Percentiles rank a stretch among this genome's conserved stretches.
These are phyloP conservation scores for Drosophila nigricruria DNA, from an alignment of 2,888 invertebrate species.

Conservation along the genomic window DNA sequence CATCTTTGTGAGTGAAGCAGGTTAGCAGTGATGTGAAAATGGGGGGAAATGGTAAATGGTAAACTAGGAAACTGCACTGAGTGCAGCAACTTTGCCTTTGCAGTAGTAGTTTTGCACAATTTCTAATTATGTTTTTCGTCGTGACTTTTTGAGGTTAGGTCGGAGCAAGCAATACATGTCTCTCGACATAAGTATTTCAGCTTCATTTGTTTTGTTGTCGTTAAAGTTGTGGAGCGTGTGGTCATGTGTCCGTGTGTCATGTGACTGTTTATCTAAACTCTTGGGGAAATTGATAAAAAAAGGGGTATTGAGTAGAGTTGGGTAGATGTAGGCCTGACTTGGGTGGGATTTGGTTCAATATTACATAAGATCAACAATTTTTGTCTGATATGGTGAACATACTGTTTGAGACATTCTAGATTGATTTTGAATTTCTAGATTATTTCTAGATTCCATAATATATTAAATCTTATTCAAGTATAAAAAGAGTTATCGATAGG, in stretches of 20 bases:
- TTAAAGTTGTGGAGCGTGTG: slow-evolving; percentile 9
- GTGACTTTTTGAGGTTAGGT: slow-evolving; percentile 66
- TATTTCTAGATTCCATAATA: not conserved
- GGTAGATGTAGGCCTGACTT: not conserved
- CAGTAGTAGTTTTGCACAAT: slow-evolving; percentile 67
- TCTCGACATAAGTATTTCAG: slow-evolving; percentile 32
- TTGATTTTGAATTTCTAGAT: not conserved
- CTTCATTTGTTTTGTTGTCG: slow-evolving; percentile 56
- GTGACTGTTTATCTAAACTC: not conserved
- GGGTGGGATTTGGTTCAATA: not conserved
- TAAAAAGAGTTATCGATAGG: not conserved
- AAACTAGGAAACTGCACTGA: slow-evolving; percentile 10
- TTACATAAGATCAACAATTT: not conserved
- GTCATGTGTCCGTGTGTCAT: not conserved
- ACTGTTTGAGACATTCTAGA: not conserved
- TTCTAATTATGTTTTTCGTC: slow-evolving; percentile 66
- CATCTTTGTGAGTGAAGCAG: slow-evolving; percentile 25
- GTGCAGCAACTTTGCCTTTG: slow-evolving; percentile 50
- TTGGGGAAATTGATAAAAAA: not conserved
- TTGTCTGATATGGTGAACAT: not conserved
- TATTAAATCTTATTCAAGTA: not conserved
- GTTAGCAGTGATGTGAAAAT: not conserved
- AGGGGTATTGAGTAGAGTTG: not conserved
- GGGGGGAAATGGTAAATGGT: not conserved
- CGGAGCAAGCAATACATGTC: slow-evolving; percentile 12